phyloP scores from a whole-genome alignment of 2,888 invertebrate species.

The Agrilus mali region DNA sequence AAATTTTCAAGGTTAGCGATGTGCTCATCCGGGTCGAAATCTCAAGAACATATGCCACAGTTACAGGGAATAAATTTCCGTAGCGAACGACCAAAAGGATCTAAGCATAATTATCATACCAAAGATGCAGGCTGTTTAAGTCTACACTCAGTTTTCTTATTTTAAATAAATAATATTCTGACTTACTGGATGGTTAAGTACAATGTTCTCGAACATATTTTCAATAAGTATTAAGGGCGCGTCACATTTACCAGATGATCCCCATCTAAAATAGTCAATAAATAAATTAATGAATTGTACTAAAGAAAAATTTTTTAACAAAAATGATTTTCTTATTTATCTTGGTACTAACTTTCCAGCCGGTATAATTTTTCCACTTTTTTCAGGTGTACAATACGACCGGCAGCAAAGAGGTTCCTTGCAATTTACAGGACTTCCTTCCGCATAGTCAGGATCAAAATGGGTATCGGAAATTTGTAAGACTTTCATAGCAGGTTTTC shows the following conservation, averaged over 20 bases:
- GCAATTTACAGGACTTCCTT: slow-evolving; percentile 82
- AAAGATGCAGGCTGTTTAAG: no score
- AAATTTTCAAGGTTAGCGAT: no score
- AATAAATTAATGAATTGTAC: neutral
- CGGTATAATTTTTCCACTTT: slow-evolving; percentile 46
- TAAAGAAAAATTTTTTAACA: neutral
- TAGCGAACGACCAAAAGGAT: no score
- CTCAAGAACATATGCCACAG: no score
- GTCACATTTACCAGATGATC: slow-evolving; percentile 89
- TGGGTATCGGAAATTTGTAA: slow-evolving; percentile 94
- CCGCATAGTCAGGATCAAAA: slow-evolving; percentile 82
- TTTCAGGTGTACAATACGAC: slow-evolving; percentile 60
- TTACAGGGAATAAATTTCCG: no score
- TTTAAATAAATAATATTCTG: slow-evolving; percentile 1
- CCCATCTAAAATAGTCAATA: slow-evolving; percentile 52
- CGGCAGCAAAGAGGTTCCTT: slow-evolving; percentile 90
- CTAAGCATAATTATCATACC: no score
- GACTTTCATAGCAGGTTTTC: slow-evolving; percentile 57
- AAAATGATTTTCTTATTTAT: neutral
- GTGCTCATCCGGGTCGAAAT: no score
- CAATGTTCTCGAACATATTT: slow-evolving; percentile 78
- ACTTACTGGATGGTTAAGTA: slow-evolving; percentile 64
- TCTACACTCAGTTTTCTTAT: no score
- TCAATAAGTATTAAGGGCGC: slow-evolving; percentile 82
- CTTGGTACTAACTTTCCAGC: slow-evolving; percentile 50